Conservation (phyloP, 35 echinoderm and acorn worm species). For the Amphiura filiformis region DNA sequence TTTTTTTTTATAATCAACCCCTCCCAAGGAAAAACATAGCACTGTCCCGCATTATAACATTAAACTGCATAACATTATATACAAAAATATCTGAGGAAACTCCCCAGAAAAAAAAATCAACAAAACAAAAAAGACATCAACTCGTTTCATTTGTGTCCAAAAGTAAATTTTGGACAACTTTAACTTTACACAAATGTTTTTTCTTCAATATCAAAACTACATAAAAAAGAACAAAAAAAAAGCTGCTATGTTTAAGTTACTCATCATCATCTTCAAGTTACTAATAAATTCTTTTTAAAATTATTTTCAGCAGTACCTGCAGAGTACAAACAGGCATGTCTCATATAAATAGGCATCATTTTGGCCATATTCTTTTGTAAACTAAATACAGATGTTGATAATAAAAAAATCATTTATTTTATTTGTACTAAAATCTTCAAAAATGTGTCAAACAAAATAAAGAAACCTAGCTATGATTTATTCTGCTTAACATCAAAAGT, state of each 20-base stretch:
- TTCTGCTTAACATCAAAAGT: too few species aligned
- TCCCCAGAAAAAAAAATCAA: background rate
- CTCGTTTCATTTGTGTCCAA: background rate
- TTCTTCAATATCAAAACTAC: background rate
- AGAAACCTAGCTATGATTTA: background rate
- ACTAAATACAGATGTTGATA: background rate
- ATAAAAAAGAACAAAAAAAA: background rate
- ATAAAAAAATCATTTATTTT: background rate
- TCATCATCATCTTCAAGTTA: background rate
- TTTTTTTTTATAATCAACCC: too few species aligned
- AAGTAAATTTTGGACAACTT: background rate
- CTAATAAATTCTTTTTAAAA: background rate
- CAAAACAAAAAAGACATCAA: background rate
- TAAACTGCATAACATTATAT: conserved; percentile 12
- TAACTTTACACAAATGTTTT: background rate
- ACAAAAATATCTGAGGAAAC: background rate
- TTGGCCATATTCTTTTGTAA: background rate
- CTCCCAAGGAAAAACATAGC: background rate
- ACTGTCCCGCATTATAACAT: background rate
- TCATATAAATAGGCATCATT: background rate
- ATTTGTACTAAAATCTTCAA: background rate
- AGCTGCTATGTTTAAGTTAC: background rate
- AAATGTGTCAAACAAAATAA: background rate
- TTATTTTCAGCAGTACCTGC: background rate
- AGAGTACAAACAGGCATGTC: background rate